Conservation (phyloP, 2,113 vertebrate genomes). For the Asarcornis scutulata region DNA sequence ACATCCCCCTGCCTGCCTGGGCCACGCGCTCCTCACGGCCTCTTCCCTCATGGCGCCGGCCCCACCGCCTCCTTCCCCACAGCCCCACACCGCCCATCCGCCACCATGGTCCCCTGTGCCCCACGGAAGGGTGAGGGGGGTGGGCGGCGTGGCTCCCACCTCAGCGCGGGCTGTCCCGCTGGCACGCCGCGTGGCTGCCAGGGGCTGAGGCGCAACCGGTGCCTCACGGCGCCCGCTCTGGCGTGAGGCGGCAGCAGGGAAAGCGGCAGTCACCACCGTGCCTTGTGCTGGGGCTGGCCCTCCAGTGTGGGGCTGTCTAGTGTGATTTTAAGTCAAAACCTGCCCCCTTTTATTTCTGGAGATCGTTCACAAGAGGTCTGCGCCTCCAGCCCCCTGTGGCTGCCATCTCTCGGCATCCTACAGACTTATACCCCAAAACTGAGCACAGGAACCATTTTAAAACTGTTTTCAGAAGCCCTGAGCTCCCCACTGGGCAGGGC, state of each 20-base stretch:
- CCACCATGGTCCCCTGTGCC: accelerated
- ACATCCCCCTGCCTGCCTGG: accelerated
- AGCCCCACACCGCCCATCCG: accelerated
- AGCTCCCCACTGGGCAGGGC: neutral
- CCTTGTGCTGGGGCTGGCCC: accelerated
- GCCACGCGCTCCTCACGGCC: accelerated
- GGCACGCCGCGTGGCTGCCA: accelerated
- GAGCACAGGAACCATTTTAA: neutral
- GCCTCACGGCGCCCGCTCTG: accelerated
- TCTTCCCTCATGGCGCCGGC: neutral
- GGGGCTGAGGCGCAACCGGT: accelerated
- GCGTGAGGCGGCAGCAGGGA: neutral
- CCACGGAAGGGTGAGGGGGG: accelerated
- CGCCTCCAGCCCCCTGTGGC: neutral
- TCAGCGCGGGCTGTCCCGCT: neutral
- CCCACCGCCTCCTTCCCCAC: neutral
- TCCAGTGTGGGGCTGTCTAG: neutral
- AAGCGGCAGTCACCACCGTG: neutral
- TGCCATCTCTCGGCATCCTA: neutral
- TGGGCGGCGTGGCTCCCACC: neutral
- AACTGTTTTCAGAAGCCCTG: neutral
- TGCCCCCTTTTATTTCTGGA: neutral
- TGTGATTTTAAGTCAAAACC: neutral
- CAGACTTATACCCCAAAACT: neutral
- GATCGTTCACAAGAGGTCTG: accelerated